A percentile compares a stretch with the other conserved stretches of the same genome.
Evolutionary conservation across 2,888 invertebrate species (phyloP).

Genomic region (Scotopteryx bipunctaria): DNA sequence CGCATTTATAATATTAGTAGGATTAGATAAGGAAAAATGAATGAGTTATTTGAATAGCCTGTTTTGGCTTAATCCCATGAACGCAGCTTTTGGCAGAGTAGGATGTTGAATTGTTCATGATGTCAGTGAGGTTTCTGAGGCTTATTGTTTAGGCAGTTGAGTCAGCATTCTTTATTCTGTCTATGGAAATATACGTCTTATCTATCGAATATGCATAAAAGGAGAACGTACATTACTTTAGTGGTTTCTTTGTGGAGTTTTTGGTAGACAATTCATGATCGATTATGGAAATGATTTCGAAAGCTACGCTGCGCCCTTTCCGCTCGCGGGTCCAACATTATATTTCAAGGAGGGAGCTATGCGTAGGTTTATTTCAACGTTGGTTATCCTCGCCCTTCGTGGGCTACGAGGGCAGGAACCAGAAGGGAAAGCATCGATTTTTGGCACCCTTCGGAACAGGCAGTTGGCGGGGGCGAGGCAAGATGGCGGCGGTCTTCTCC

Average conservation of each 20-base stretch:
- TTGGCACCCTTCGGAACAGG: slow-evolving; percentile 68
- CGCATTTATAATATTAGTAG: no score
- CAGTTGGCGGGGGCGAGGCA: slow-evolving; percentile 68
- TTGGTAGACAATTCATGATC: not conserved
- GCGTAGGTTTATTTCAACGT: slow-evolving; percentile 50
- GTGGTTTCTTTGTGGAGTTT: not conserved
- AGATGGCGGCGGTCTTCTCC: slow-evolving; percentile 64
- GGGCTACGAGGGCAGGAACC: slow-evolving; percentile 59
- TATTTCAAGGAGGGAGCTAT: slow-evolving; percentile 35
- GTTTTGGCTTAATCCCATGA: slow-evolving; percentile 6
- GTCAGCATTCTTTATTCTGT: not conserved
- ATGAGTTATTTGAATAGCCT: slow-evolving; percentile 1
- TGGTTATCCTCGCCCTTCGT: slow-evolving; percentile 61
- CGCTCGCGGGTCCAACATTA: slow-evolving; percentile 20
- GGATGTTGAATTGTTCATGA: slow-evolving; percentile 11
- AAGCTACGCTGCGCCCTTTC: slow-evolving; percentile 5
- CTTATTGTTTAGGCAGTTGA: slow-evolving; percentile 5
- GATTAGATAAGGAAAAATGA: not conserved
- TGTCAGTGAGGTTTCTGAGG: slow-evolving; percentile 9
- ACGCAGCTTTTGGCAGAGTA: slow-evolving; percentile 12
- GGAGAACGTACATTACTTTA: not conserved
- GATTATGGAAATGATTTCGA: slow-evolving; percentile 4
- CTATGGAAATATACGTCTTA: no score
- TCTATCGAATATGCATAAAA: not conserved
- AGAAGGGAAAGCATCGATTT: slow-evolving; percentile 78